Base-by-base conservation (phyloP, 2,797 vertebrate genomes). In the Rhinella marina region DNA sequence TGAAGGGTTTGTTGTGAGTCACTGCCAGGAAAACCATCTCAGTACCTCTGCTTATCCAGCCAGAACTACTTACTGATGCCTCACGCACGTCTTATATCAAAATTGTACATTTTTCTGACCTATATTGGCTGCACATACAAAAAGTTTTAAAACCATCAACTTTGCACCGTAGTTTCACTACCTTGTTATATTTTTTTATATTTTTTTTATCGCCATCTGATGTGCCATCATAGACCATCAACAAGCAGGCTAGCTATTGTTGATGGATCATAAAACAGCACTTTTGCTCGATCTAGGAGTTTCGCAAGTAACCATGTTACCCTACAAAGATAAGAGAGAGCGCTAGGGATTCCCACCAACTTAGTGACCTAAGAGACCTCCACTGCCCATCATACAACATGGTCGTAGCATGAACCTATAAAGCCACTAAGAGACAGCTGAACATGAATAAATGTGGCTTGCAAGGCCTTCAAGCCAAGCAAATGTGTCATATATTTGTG, bases 1-100 rank as follows among this genome's bases (percentile, higher is more conserved):
- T 59, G 27, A 81, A 81, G 57, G 56, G 78, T 81, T 41, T 32
- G 19, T 48, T 41, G 25, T 61, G 50, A 77, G 75, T 54, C 75
- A 54, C 41, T 77, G 75, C 50, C 77, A 19, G 27, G 56, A 59
- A n/a, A 25, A 12, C 27, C 27, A 56, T 12, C 48, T 52, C 48
- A 12, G 25, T 5, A 19, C 25, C 16, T 11, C 25, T 80, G 56
- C 56, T 80, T 41, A 78, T 27, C 52, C 11, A 17, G n/a, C n/a
- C 50, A 77, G 23, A 41, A 29, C 77, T 59, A 5, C 41, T 76
- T 76, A 54, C 1, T 77, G 23, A 52, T 13, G 73, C 48, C 50
- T 52, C 17, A 12, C 50, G 25, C 19, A 52, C 25, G 52, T 59
- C 16, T 7, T 14, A 13, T 56, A 56, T 56, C 41, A 41, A 41